These are phyloP conservation scores for Drosophila nannoptera DNA, from an alignment of 1,140 invertebrate genomes.

Conservation along the genomic window DNA sequence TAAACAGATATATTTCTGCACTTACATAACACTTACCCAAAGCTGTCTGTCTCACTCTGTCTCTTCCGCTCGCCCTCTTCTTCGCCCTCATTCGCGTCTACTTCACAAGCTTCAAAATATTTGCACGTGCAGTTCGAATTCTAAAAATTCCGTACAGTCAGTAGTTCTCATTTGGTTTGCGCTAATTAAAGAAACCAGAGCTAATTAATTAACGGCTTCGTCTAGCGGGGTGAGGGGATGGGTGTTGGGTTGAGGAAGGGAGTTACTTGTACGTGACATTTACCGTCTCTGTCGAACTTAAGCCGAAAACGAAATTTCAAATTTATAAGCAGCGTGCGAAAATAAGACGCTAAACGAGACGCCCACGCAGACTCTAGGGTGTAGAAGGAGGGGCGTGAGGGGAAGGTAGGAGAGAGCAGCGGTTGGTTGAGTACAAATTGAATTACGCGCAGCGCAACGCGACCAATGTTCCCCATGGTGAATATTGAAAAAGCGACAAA, in stretches of 20 bases:
- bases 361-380: constrained; percentile 3
- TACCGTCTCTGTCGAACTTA: constrained; percentile 1
- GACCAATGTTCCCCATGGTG: neutral
- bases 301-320: constrained; percentile 12
- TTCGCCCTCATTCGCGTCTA: constrained; percentile 11
- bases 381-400: neutral
- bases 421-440: neutral
- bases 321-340: constrained; percentile 12
- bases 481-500: constrained; percentile 17
- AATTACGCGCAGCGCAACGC: constrained; percentile 10
- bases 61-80: neutral
- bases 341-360: neutral
- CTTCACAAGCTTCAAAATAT: constrained; percentile 17
- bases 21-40: neutral
- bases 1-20: neutral
- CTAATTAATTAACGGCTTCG: constrained; percentile 18
- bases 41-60: constrained; percentile 4
- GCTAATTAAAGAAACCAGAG: constrained; percentile 20
- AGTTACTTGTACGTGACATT: constrained; percentile 16
- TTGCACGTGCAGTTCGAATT: constrained; percentile 15
- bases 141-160: constrained; percentile 3
- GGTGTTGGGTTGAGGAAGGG: neutral
- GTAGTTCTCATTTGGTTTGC: constrained; percentile 7
- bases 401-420: neutral
- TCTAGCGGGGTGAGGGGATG: no score